Evolutionary conservation across 1,140 invertebrate species (phyloP).

Genomic region (Drosophila micromelanica): DNA sequence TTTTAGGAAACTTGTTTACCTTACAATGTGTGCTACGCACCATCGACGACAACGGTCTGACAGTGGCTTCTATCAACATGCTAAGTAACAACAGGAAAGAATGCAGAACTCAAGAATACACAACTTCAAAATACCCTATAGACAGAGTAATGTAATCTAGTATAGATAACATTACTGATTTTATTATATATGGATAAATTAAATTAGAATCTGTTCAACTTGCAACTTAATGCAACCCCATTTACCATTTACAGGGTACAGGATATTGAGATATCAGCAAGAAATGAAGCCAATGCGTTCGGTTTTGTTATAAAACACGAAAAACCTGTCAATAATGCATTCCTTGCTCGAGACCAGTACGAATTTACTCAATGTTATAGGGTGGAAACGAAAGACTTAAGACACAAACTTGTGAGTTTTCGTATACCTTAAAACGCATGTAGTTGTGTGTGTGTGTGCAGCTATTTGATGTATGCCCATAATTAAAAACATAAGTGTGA

Average conservation of each 20-base stretch:
- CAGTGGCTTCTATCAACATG: slow-evolving; percentile 58
- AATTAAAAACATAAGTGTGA: not conserved
- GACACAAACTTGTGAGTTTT: slow-evolving; percentile 22
- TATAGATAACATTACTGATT: too few species aligned
- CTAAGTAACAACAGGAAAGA: slow-evolving; percentile 37
- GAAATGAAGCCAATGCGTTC: slow-evolving; percentile 33
- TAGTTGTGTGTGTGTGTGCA: not conserved
- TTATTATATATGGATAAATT: not conserved
- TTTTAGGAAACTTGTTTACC: slow-evolving; percentile 77
- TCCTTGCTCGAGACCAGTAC: slow-evolving; percentile 17
- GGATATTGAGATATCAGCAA: slow-evolving; percentile 22
- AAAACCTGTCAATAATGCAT: slow-evolving; percentile 51
- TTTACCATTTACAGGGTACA: not conserved
- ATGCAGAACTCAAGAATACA: not conserved
- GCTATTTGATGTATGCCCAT: not conserved
- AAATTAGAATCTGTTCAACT: not conserved
- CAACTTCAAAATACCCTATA: not conserved
- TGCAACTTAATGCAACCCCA: not conserved
- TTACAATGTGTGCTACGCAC: slow-evolving; percentile 37
- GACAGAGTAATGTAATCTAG: too few species aligned
- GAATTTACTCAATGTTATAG: slow-evolving; percentile 8
- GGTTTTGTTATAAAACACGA: slow-evolving; percentile 44
- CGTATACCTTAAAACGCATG: slow-evolving; percentile 37
- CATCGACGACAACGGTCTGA: slow-evolving; percentile 47
- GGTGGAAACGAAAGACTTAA: slow-evolving; percentile 36